Evolutionary conservation across 2,113 vertebrate species (phyloP).

Genomic region (Acrocephalus kingi): DNA sequence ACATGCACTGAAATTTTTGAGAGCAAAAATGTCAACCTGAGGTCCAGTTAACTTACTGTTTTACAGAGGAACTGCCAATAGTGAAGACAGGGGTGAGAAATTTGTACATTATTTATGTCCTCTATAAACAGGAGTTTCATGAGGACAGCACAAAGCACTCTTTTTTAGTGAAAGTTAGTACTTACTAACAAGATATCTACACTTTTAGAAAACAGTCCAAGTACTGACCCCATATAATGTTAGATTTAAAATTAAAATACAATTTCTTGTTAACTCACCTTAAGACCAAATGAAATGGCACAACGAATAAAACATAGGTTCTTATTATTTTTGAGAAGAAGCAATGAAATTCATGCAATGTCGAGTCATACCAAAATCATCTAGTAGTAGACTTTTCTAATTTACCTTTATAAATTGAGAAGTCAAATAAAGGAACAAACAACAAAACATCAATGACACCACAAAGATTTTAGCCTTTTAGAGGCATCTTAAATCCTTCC

Average conservation of each 20-base stretch:
- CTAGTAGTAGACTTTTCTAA: not conserved
- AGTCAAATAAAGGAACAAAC: not conserved
- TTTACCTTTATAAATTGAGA: not conserved
- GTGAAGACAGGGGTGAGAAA: not conserved
- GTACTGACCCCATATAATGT: not conserved
- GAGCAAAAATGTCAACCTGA: not conserved
- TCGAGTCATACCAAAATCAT: not conserved
- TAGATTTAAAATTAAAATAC: not conserved
- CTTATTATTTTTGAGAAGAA: not conserved
- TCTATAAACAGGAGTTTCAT: not conserved
- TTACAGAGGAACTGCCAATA: not conserved
- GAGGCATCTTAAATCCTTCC: not conserved
- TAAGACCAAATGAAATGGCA: not conserved
- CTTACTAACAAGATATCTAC: not conserved
- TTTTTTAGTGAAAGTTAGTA: not conserved
- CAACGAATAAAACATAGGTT: not conserved
- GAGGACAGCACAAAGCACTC: not conserved
- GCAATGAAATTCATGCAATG: not conserved
- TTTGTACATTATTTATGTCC: not conserved
- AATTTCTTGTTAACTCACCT: not conserved
- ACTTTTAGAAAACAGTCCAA: not conserved
- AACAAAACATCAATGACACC: not conserved
- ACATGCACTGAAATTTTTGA: not conserved
- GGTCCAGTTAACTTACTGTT: not conserved
- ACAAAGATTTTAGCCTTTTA: not conserved